phyloP scores from a whole-genome alignment of 2,113 vertebrate species.

The Alethe castanea region DNA sequence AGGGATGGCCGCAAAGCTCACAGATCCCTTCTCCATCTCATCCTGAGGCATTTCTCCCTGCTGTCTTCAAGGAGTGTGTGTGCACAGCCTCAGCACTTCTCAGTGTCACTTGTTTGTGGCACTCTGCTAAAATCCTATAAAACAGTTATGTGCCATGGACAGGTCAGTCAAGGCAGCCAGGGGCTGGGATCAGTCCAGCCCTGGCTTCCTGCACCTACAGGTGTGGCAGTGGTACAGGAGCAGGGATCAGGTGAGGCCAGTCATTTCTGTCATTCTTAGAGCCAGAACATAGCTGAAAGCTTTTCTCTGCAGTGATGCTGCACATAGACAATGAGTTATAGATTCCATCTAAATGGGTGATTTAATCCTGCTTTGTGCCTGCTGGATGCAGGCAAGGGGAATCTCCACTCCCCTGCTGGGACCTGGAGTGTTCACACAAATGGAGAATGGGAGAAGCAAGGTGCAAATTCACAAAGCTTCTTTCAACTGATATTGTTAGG shows the following conservation, averaged over 20 bases:
- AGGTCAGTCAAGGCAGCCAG: neutral
- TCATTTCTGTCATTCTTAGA: neutral
- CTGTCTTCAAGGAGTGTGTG: neutral
- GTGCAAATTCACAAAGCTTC: neutral
- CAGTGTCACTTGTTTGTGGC: neutral
- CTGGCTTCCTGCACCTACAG: neutral
- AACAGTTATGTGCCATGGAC: fast-evolving
- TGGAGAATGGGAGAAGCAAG: neutral
- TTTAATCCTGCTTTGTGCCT: neutral
- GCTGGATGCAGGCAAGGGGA: neutral
- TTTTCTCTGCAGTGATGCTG: neutral
- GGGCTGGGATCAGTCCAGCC: neutral
- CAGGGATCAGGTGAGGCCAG: neutral
- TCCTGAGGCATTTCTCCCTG: neutral
- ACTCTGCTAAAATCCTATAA: neutral
- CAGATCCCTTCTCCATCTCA: neutral
- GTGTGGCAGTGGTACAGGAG: neutral
- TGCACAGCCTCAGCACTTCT: neutral
- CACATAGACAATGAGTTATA: neutral
- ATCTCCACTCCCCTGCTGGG: neutral
- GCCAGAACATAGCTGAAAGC: neutral
- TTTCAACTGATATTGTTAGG: neutral
- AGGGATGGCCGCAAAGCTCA: neutral
- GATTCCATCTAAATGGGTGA: neutral
- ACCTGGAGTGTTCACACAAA: neutral